These are phyloP conservation scores for Bufo bufo DNA, from an alignment of 2,113 vertebrate genomes.

Conservation along the genomic window DNA sequence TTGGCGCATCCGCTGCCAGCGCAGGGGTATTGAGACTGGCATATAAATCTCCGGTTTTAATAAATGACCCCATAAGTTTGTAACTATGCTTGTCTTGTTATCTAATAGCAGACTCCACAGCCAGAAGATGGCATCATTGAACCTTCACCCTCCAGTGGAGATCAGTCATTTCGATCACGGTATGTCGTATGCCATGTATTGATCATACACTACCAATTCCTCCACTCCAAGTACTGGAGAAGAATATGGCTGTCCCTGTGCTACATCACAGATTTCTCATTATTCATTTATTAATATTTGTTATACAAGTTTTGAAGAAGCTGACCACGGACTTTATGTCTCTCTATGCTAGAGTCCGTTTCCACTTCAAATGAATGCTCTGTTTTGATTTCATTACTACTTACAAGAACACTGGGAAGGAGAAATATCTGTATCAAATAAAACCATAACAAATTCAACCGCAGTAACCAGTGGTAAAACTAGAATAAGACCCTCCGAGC, in stretches of 20 bases:
- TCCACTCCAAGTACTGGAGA: not conserved
- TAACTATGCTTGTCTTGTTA: too few species aligned
- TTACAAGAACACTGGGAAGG: not conserved
- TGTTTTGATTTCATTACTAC: not conserved
- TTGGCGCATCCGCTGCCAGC: too few species aligned
- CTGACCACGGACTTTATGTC: not conserved
- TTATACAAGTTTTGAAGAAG: not conserved
- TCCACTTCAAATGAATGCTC: not conserved
- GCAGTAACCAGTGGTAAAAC: not conserved
- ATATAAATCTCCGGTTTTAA: too few species aligned
- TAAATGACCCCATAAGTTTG: not conserved
- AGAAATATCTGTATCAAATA: constrained; percentile 9
- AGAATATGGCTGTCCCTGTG: not conserved
- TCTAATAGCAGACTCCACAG: too few species aligned
- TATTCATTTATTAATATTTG: not conserved
- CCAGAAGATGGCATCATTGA: too few species aligned
- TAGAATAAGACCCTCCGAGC: not conserved
- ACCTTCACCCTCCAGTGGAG: too few species aligned
- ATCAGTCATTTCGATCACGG: too few species aligned
- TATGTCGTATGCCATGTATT: not conserved
- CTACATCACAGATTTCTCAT: not conserved
- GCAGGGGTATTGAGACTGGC: too few species aligned
- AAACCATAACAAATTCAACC: constrained; percentile 14
- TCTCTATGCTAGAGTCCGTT: not conserved
- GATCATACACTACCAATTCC: not conserved